Conservation (phyloP, 2,797 vertebrate genomes). For the Dendrocincla tyrannina region DNA sequence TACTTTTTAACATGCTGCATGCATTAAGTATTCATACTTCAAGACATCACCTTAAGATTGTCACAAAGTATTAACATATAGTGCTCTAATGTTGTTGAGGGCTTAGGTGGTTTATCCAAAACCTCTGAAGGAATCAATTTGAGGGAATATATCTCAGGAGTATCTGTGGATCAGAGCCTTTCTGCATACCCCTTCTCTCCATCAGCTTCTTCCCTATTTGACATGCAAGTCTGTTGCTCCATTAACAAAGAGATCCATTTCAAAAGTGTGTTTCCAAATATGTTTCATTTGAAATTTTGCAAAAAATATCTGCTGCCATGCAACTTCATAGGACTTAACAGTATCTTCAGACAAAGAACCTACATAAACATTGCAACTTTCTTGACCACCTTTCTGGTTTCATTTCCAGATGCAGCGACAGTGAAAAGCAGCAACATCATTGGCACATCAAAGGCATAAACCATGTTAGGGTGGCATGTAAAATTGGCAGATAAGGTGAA, state of each 20-base stretch:
- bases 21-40: background rate
- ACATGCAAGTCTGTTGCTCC: background rate
- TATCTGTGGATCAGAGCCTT: background rate
- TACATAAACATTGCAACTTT: background rate
- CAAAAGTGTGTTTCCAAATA: background rate
- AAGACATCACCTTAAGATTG: background rate
- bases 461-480: background rate
- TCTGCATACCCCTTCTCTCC: background rate
- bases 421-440: background rate
- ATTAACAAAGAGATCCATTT: background rate
- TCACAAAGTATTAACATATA: background rate
- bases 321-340: background rate
- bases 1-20: background rate
- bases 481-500: background rate
- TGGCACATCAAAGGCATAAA: background rate
- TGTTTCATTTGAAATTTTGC: background rate
- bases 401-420: background rate
- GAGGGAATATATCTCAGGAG: background rate
- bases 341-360: background rate
- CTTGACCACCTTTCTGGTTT: background rate
- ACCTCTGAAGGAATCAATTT: background rate
- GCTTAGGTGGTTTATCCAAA: background rate
- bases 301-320: background rate
- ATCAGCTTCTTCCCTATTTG: background rate
- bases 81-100: background rate